Evolutionary conservation across 2,797 vertebrate species (phyloP).

Genomic region (Girardinus metallicus): DNA sequence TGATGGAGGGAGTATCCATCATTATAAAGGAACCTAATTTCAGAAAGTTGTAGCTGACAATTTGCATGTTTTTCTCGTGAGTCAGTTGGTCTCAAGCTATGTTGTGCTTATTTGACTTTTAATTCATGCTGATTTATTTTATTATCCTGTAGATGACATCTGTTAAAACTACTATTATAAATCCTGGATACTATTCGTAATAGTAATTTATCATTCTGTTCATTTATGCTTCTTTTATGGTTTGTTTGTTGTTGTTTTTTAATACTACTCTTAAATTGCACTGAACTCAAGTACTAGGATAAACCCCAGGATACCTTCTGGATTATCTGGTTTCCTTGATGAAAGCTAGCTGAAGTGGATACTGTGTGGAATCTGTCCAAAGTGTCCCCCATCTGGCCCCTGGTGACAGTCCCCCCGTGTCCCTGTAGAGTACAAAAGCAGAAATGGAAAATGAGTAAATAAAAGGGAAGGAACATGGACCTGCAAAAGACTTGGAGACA

Average conservation of each 20-base stretch:
- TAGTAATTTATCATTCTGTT: too few species aligned
- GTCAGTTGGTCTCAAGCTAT: not conserved
- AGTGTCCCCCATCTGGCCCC: not conserved
- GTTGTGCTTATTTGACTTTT: not conserved
- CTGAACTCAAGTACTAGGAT: not conserved
- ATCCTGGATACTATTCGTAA: not conserved
- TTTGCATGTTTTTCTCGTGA: not conserved
- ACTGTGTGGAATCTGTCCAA: not conserved
- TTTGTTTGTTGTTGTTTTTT: not conserved
- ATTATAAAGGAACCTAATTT: not conserved
- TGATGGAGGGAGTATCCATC: not conserved
- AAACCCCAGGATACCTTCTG: not conserved
- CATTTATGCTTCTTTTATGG: too few species aligned
- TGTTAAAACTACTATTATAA: not conserved
- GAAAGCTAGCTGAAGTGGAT: not conserved
- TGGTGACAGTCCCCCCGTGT: too few species aligned
- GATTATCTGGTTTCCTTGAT: not conserved
- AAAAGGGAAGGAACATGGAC: not conserved
- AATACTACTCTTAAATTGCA: not conserved
- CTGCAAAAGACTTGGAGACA: slow-evolving; percentile 30
- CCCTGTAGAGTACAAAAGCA: not conserved
- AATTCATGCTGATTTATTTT: not conserved
- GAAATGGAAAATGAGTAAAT: not conserved
- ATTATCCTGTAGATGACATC: not conserved
- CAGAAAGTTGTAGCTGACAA: not conserved